Base-by-base conservation (phyloP, 2,888 invertebrate species). In the Biston stratarius region DNA sequence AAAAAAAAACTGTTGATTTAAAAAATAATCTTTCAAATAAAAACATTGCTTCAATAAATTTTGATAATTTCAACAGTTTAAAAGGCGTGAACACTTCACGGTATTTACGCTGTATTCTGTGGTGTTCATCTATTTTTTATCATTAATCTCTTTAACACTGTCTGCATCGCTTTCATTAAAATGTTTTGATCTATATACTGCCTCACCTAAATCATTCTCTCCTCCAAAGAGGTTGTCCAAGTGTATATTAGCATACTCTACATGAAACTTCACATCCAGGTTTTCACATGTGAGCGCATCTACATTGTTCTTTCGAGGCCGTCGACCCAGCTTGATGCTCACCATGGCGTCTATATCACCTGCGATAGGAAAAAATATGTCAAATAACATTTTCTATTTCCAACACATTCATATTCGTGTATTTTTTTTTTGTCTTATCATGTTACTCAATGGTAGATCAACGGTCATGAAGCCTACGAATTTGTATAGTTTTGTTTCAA, bases 221-320 rank as follows among this genome's bases (percentile, higher is more conserved):
- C 96, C 96, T 69, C 96, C 96, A 79, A 97, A 97, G 0, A 97
- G 91, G 87, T 97, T 95, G 15, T 96, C 95, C 56, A 97, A 87
- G 71, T 95, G 93, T 71, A 97, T 92, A 12, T 94, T 90, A 0
- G 96, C 96, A 59, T 95, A 90, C 0, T 95, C 96, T 1, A 97
- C 94, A 56, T 95, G 92, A 80, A 97, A 97, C 74, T 95, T 95
- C 0, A 97, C 95, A 64, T 94, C 94, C 34, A 97, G 94, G 10
- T 96, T 94, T 49, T 95, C 94, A 38, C 97, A 95, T 38, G 94
- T 94, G 58, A 96, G 94, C 67, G 95, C 95, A 49, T 94, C 94
- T 11, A 91, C 85, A 0, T 88, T 92, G 60, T 95, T 89, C 61
- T 88, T 64, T 82, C 78, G 88, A 71, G 73, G 95, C 88, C 72